Base-by-base conservation (phyloP, 2,797 vertebrate genomes). In the Sebastolobus altivelis region DNA sequence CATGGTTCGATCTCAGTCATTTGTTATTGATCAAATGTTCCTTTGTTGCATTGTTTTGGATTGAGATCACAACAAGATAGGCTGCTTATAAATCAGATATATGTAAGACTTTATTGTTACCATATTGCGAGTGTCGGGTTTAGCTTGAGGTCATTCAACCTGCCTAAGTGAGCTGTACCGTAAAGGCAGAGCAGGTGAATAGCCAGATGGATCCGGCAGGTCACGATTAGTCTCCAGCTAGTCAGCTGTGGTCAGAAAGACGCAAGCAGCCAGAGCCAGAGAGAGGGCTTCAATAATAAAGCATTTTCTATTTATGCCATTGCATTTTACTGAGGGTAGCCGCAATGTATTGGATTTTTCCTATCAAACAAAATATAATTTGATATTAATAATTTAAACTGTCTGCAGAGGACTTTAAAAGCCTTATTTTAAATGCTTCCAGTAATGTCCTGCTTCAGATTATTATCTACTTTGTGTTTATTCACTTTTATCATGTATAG, bases 161-260 rank as follows among this genome's bases (percentile, higher is more conserved):
- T 14, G 12, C 40, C 38, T 29, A 46, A 37, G 72, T 71, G 59
- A 77, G 69, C 66, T 82, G 54, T 60, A 78, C 13, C 43, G 73
- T 54, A 40, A 66, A 88, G 84, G 79, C 59, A 67, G 79, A 93
- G 81, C 90, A 92, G 87, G 84, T 92, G 89, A 68, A 76, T 5
- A 38, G 80, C 68, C 89, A 91, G 89, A 92, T 93, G 90, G 91
- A 89, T 88, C 65, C 72, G 84, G 80, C 66, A 83, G 77, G 86
- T 69, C 62, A 54, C 37, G 38, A 5, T 77, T 80, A 67, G 83
- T 80, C 79, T 74, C 58, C 31, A 68, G 62, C 40, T n/a, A 33
- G 58, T 65, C 67, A 79, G 74, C 46, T 59, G 46, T 31, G 56
- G 29, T 12, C 72, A 65, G 59, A 72, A 33, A 75, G 61, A 68